phyloP scores from a whole-genome alignment of 2,797 vertebrate genomes.

The Scolopax rusticola region DNA sequence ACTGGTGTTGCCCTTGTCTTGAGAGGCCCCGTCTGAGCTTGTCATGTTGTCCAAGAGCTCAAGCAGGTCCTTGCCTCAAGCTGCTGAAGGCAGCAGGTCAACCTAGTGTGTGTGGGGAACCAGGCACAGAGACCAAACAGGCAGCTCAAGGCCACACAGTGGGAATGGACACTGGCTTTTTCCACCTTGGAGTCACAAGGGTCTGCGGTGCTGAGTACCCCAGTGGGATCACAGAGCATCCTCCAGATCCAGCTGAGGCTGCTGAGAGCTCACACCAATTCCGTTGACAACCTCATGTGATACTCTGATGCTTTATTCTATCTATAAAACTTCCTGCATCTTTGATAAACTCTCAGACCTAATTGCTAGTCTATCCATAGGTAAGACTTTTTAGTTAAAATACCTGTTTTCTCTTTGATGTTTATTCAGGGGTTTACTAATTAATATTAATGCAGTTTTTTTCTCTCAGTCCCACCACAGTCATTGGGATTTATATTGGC shows the following conservation, averaged over 20 bases:
- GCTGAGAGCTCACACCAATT: neutral
- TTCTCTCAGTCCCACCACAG: neutral
- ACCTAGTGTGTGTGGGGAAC: neutral
- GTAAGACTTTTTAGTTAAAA: neutral
- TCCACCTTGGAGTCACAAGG: rapidly evolving
- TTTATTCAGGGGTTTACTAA: neutral
- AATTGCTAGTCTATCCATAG: neutral
- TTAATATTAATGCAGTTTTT: neutral
- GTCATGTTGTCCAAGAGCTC: neutral
- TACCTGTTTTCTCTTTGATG: neutral
- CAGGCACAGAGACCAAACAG: rapidly evolving
- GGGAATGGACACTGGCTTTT: neutral
- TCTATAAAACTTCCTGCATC: neutral
- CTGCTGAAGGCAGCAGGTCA: neutral
- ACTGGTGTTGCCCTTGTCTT: neutral
- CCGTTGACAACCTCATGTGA: neutral
- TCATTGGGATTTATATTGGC: neutral
- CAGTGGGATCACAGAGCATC: neutral
- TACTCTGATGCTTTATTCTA: neutral
- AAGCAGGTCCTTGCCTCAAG: neutral
- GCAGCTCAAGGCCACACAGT: rapidly evolving
- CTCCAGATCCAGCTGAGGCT: neutral
- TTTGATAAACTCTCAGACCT: neutral
- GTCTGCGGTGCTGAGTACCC: neutral
- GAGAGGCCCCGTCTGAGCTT: neutral